Evolutionary conservation across 2,797 vertebrate genomes (phyloP).

Genomic region (Cynopterus sphinx): DNA sequence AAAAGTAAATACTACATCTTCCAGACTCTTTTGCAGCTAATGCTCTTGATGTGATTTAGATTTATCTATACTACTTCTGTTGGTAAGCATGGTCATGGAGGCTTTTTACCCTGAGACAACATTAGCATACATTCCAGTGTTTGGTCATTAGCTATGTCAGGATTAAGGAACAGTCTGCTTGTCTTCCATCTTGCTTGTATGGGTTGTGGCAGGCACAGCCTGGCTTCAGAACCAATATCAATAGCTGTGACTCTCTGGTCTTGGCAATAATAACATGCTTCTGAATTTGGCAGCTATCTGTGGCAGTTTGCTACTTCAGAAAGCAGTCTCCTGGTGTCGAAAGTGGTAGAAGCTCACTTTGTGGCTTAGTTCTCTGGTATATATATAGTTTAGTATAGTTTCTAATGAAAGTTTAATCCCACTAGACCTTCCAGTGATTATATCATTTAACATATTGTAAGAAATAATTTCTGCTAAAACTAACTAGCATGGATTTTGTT

Average conservation of each 20-base stretch:
- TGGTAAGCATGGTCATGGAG: not conserved
- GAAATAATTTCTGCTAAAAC: not conserved
- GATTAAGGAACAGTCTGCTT: not conserved
- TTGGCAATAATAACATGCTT: not conserved
- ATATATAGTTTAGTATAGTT: not conserved
- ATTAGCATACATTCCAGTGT: not conserved
- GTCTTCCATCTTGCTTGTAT: not conserved
- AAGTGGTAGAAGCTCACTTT: not conserved
- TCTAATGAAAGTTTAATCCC: not conserved
- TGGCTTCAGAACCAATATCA: not conserved
- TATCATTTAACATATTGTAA: not conserved
- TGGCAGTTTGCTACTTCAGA: not conserved
- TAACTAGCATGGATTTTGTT: not conserved
- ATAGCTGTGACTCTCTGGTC: not conserved
- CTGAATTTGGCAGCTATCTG: not conserved
- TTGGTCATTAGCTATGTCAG: not conserved
- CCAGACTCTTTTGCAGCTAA: not conserved
- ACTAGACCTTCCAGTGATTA: not conserved
- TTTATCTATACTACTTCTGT: not conserved
- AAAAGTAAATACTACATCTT: not conserved
- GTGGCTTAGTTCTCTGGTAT: not conserved
- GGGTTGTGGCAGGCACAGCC: not conserved
- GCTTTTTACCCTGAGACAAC: not conserved
- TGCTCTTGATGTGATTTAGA: not conserved
- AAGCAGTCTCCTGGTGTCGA: not conserved